Evolutionary conservation across 2,113 vertebrate genomes (phyloP), one percentile per base, ranked within the genome.

Genomic region (Silurus asotus): DNA sequence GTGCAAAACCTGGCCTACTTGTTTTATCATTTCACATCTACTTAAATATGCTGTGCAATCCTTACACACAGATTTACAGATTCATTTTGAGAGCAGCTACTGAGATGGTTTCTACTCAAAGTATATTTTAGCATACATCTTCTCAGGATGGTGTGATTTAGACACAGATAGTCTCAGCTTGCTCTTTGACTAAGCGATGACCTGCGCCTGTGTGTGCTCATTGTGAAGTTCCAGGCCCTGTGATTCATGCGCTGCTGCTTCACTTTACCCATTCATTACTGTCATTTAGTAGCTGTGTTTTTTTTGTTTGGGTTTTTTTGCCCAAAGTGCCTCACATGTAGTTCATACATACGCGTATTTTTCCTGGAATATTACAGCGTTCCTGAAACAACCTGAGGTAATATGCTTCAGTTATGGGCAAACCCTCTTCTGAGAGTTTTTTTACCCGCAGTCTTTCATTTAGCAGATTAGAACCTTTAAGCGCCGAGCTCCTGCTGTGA

Each of bases 1-100:
- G 37, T 17, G 10, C 14, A 58, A 88, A 92, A 91, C 92, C 86
- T 91, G 88, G 90, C 78, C 87, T 92, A 83, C 85, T 14, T 75
- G 23, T 7, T n/a, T 37, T 53, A n/a, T 51, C 72, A 53, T 20
- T 51, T 75, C 3, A 14, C n/a, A 13, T n/a, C 72, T 13, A n/a
- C 10, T 4, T 45, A 48, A 48, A 19, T 48, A 19, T 48, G 37
- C 37, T 8, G 17, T 45, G 49, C 72, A 6, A n/a, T 6, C 19
- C 48, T 13, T 13, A 25, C 49, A n/a, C 45, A 20, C 10, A 53
- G 10, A n/a, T n/a, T 2, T 2, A 25, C 74, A 14, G 23, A 13
- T 55, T 76, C 1, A 15, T 53, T 76, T 76, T 25, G 7, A 15
- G 23, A 55, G 23, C 49, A 55, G 10, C 23, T 25, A 25, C 4